These are phyloP conservation scores for Atherinosoma microstoma DNA, from an alignment of 2,797 vertebrate species.

Conservation along the genomic window DNA sequence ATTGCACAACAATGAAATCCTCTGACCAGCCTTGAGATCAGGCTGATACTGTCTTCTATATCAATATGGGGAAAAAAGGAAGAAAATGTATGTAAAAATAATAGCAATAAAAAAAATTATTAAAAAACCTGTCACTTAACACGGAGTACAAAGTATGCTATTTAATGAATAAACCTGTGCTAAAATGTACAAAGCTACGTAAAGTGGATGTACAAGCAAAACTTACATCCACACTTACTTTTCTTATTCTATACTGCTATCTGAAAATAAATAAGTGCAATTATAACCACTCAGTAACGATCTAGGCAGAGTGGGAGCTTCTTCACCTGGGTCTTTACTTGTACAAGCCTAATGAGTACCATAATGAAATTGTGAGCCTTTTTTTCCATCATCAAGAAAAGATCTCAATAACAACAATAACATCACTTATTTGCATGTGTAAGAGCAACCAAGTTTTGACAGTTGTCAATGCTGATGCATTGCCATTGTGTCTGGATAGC, in stretches of 20 bases:
- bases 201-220: neutral
- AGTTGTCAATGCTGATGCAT: slow-evolving; percentile 69
- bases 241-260: neutral
- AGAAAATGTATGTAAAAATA: no score
- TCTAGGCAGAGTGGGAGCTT: slow-evolving; percentile 1
- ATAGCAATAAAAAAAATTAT: no score
- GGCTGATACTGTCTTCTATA: neutral
- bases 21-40: neutral
- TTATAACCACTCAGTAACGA: slow-evolving; percentile 4
- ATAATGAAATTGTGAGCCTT: slow-evolving; percentile 38
- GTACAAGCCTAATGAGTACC: slow-evolving; percentile 34
- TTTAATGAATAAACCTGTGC: neutral
- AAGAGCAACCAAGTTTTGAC: slow-evolving; percentile 68
- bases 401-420: slow-evolving; percentile 58
- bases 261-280: neutral
- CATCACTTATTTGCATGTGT: slow-evolving; percentile 65
- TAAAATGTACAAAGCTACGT: neutral
- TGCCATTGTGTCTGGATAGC: slow-evolving; percentile 71
- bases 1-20: neutral
- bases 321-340: slow-evolving; percentile 31
- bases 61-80: neutral
- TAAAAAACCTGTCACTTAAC: neutral
- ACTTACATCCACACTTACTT: neutral
- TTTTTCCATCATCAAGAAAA: slow-evolving; percentile 33
- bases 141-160: neutral